phyloP scores from a whole-genome alignment of 2,797 vertebrate genomes.

The Peromyscus nudipes region DNA sequence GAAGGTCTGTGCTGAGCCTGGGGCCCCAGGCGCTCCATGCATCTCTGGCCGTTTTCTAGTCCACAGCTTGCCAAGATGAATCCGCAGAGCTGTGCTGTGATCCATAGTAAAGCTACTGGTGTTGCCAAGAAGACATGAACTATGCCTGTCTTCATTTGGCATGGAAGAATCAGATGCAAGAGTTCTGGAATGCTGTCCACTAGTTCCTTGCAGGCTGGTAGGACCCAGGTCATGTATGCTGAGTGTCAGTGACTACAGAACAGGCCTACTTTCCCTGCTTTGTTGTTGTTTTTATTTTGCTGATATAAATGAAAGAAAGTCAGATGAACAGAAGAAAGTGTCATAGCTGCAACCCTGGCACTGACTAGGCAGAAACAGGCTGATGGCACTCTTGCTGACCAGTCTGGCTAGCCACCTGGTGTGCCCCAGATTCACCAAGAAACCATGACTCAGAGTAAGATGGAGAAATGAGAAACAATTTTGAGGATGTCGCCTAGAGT shows the following conservation, averaged over 20 bases:
- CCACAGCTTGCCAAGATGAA: not conserved
- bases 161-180: not conserved
- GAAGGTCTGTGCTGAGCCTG: not conserved
- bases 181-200: not conserved
- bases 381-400: too few species aligned
- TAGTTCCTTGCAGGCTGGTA: too few species aligned
- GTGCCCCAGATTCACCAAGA: not conserved
- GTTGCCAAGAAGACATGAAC: not conserved
- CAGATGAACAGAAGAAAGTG: not conserved
- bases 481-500: not conserved
- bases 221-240: not conserved
- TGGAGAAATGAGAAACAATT: not conserved
- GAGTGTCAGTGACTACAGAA: not conserved
- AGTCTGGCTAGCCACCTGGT: too few species aligned
- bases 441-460: not conserved
- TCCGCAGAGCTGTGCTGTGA: too few species aligned
- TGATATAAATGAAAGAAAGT: not conserved
- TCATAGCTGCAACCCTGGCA: too few species aligned
- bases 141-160: too few species aligned
- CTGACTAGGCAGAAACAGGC: too few species aligned
- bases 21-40: rapidly evolving
- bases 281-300: not conserved
- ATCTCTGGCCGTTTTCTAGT: not conserved
- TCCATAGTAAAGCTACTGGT: not conserved
- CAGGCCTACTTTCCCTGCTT: too few species aligned